Percentiles rank a stretch among this genome's conserved stretches.
These are phyloP conservation scores for Propithecus perrieri DNA, from an alignment of 2,797 vertebrate genomes.

Conservation along the genomic window DNA sequence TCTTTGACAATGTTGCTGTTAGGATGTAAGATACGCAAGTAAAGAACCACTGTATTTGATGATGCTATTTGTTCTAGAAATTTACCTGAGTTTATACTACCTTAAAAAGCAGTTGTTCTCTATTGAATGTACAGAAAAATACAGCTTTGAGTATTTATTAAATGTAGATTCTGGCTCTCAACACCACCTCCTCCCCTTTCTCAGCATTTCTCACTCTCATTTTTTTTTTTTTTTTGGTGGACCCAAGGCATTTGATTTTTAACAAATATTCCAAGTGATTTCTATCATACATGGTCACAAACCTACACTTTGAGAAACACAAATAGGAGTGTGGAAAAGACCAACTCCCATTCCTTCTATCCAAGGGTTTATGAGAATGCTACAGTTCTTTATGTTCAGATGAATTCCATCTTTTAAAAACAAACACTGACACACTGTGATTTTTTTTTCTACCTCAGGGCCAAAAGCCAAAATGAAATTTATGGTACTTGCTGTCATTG, in stretches of 20 bases:
- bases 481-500: conserved; percentile 4
- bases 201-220: not conserved
- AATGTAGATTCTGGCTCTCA: not conserved
- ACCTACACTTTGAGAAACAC: not conserved
- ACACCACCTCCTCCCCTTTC: not conserved
- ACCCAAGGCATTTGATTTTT: not conserved
- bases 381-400: not conserved
- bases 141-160: not conserved
- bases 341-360: not conserved
- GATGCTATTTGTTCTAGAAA: not conserved
- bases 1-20: not conserved
- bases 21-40: not conserved
- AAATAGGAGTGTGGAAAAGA: conserved; percentile 15
- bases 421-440: not conserved
- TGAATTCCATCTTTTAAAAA: not conserved
- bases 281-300: conserved; percentile 1
- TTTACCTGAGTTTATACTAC: not conserved
- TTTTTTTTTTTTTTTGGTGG: too few species aligned
- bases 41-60: not conserved
- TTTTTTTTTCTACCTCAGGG: conserved; percentile 36
- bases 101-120: conserved; percentile 16
- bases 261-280: conserved; percentile 22
- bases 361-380: not conserved
- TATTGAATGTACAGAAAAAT: not conserved
- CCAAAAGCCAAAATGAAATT: conserved; percentile 68